Percentiles rank a stretch among this genome's conserved stretches.
These are phyloP conservation scores for Chloebia gouldiae DNA, from an alignment of 2,113 vertebrate genomes.

Conservation along the genomic window DNA sequence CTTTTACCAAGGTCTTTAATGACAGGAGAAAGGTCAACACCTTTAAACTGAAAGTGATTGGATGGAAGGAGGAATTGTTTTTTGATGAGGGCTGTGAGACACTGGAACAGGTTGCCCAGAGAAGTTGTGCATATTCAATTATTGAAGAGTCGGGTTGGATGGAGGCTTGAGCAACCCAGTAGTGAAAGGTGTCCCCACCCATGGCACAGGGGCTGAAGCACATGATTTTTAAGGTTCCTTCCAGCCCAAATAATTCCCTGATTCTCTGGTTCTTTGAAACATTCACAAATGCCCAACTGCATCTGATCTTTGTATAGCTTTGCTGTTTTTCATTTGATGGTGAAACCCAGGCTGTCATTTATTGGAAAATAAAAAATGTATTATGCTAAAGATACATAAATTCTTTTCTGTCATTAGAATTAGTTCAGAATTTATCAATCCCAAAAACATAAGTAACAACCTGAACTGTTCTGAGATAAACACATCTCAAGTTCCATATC, in stretches of 20 bases:
- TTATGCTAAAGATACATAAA: neutral
- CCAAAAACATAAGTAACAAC: neutral
- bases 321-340: neutral
- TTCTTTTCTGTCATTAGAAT: neutral
- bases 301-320: neutral
- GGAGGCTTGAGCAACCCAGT: neutral
- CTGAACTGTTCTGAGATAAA: neutral
- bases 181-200: neutral
- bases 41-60: neutral
- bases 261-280: neutral
- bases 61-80: neutral
- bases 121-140: neutral
- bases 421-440: neutral
- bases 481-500: neutral
- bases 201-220: neutral
- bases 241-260: neutral
- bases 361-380: neutral
- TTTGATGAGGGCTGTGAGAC: neutral
- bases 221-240: neutral
- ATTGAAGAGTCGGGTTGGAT: neutral
- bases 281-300: neutral
- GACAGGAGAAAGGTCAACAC: neutral
- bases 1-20: neutral
- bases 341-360: neutral
- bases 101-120: neutral